These are phyloP conservation scores for Mycteria americana DNA, from an alignment of 2,797 vertebrate genomes.

Conservation along the genomic window DNA sequence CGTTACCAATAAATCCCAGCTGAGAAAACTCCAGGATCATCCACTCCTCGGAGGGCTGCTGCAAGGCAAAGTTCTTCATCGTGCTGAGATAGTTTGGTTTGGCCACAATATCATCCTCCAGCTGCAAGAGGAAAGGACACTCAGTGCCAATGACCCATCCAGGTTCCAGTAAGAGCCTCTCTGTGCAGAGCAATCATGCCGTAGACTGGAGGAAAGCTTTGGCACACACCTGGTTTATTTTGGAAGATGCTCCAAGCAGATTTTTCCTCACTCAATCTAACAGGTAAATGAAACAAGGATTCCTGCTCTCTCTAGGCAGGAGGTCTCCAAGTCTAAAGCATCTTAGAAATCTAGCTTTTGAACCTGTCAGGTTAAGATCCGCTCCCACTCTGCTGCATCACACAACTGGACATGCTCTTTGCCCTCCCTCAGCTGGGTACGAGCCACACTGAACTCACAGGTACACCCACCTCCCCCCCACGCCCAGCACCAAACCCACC, in stretches of 20 bases:
- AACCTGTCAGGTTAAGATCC: neutral
- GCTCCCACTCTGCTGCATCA: neutral
- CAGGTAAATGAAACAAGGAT: neutral
- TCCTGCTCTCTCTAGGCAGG: neutral
- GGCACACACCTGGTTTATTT: neutral
- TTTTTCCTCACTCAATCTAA: neutral
- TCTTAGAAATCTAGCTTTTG: neutral
- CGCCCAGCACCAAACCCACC: conserved; percentile 73
- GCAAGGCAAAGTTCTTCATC: conserved; percentile 98
- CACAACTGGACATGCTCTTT: neutral
- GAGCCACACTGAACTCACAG: neutral
- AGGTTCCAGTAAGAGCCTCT: neutral
- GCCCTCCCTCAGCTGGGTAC: neutral
- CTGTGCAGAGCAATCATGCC: neutral
- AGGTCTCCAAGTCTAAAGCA: neutral
- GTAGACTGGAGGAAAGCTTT: neutral
- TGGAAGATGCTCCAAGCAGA: neutral
- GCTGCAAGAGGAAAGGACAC: conserved; percentile 72
- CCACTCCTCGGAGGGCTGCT: conserved; percentile 97
- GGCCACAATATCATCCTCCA: conserved; percentile 98
- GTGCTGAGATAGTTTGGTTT: conserved; percentile 97
- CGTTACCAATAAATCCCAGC: conserved; percentile 94
- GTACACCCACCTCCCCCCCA: neutral
- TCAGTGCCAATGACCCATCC: neutral
- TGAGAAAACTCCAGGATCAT: conserved; percentile 99